Percentiles rank a stretch among this genome's conserved stretches.
Conservation (phyloP, 1,140 invertebrate species). For the Philopotamus ludificatus region DNA sequence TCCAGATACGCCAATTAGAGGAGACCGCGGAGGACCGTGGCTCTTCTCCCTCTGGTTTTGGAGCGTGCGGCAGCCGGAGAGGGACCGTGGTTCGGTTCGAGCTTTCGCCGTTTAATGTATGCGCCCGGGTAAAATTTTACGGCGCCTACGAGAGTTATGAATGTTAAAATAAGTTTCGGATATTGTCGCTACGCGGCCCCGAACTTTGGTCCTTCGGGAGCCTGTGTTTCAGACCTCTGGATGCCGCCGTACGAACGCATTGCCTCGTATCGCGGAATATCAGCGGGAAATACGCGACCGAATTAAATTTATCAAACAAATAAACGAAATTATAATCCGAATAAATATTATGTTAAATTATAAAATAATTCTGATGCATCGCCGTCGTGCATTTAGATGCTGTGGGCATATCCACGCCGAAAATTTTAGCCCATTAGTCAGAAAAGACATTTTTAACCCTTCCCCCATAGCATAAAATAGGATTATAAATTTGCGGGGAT, state of each 20-base stretch:
- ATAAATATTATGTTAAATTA: background rate
- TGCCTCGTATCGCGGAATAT: background rate
- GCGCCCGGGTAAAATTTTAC: constrained; percentile 35
- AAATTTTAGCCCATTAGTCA: background rate
- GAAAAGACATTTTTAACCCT: background rate
- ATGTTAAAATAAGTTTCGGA: constrained; percentile 42
- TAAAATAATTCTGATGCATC: too few relatives aligned
- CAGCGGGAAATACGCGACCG: background rate
- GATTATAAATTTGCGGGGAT: constrained; percentile 21
- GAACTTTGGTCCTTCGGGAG: constrained; percentile 38
- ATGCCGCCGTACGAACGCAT: background rate
- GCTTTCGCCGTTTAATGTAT: background rate
- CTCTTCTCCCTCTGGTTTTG: background rate
- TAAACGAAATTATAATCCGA: background rate
- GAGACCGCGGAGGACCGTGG: constrained; percentile 2
- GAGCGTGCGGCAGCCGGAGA: background rate
- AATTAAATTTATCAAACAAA: background rate
- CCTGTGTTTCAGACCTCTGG: background rate
- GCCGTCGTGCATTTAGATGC: too few relatives aligned
- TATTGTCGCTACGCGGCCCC: constrained; percentile 37
- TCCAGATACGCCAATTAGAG: constrained; percentile 28
- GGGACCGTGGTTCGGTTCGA: background rate
- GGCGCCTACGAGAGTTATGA: constrained; percentile 42
- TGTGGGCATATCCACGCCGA: too few relatives aligned
- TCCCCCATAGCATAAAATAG: background rate